Evolutionary conservation across 2,113 vertebrate genomes (phyloP).

Genomic region (Nycticebus coucang): DNA sequence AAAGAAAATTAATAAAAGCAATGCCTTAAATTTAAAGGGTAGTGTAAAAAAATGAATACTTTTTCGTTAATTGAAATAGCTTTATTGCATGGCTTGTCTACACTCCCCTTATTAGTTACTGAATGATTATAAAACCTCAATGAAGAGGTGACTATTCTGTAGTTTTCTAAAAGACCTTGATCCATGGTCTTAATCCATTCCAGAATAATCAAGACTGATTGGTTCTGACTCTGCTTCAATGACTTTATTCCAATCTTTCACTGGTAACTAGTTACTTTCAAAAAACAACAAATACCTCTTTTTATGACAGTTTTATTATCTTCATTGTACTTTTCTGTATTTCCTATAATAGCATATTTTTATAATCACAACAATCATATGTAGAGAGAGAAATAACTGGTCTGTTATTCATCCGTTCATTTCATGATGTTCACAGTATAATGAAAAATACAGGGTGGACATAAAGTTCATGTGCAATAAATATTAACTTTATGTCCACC

Average conservation of each 20-base stretch:
- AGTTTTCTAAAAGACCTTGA: background rate
- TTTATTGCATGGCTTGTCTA: background rate
- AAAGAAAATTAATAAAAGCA: background rate
- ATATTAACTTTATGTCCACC: too few relatives aligned
- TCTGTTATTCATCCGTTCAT: background rate
- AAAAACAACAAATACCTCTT: background rate
- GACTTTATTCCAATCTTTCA: background rate
- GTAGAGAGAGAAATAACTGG: background rate
- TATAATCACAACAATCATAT: conserved; percentile 34
- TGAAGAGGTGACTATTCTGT: background rate
- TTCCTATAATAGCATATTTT: background rate
- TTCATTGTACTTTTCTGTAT: conserved; percentile 13
- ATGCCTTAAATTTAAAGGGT: background rate
- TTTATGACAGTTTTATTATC: conserved; percentile 25
- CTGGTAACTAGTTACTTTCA: background rate
- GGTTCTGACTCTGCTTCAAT: background rate
- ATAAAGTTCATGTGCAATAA: too few relatives aligned
- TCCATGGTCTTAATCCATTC: background rate
- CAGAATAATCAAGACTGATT: background rate
- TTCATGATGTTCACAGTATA: background rate
- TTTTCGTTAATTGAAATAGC: background rate
- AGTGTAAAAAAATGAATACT: background rate
- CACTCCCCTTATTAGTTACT: background rate
- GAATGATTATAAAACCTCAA: background rate
- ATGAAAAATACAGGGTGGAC: background rate